A percentile compares a stretch with the other conserved stretches of the same genome.
Conservation (phyloP, 1,140 invertebrate species). For the Dufourea novaeangliae region DNA sequence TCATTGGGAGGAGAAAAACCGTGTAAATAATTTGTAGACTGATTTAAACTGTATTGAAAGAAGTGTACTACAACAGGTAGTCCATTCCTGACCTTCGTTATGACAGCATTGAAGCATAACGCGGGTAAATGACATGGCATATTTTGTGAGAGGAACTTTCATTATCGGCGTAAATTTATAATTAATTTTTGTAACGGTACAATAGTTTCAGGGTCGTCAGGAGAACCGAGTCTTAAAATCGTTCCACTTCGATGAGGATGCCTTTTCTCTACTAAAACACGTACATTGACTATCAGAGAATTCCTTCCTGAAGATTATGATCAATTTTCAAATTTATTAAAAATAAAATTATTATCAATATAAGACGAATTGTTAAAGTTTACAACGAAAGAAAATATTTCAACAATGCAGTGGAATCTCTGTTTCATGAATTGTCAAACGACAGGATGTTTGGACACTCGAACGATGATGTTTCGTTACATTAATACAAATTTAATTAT, state of each 20-base stretch:
- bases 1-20: constrained; percentile 4
- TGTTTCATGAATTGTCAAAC: too few species aligned
- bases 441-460: too few species aligned
- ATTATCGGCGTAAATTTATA: constrained; percentile 59
- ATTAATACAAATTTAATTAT: too few species aligned
- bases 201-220: constrained; percentile 41
- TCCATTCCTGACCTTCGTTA: constrained; percentile 28
- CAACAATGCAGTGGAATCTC: too few species aligned
- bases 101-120: constrained; percentile 58
- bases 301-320: neutral
- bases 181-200: constrained; percentile 65
- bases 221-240: constrained; percentile 36
- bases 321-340: neutral
- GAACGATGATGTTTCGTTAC: too few species aligned
- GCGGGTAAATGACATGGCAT: constrained; percentile 54
- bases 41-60: constrained; percentile 37
- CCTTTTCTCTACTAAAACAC: constrained; percentile 21
- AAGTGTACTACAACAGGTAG: constrained; percentile 7
- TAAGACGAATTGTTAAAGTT: too few species aligned
- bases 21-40: constrained; percentile 36
- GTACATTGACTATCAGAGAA: neutral
- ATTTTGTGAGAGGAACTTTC: constrained; percentile 46
- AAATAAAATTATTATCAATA: neutral
- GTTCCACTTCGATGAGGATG: constrained; percentile 45
- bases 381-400: too few species aligned